Base-by-base conservation (phyloP, 1,140 invertebrate species). In the Atopsyche davidsoni region DNA sequence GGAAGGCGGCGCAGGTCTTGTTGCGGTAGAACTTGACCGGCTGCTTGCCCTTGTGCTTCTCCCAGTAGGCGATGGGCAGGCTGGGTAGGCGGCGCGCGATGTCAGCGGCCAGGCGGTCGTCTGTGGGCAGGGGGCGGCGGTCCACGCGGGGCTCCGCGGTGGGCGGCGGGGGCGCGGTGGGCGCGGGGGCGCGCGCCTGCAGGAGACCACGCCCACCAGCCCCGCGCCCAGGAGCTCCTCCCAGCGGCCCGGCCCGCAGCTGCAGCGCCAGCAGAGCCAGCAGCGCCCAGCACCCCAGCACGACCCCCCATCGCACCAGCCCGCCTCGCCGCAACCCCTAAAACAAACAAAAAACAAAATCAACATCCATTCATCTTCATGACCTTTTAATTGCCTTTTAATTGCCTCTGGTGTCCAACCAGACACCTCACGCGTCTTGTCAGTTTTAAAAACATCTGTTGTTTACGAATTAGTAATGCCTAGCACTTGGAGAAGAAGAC, bases 11-110 rank as follows among this genome's bases (percentile, higher is more conserved):
- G 67, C 87, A 92, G 41, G 80, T 82, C 46, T 81, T 81, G 61
- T 86, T 85, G 46, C 83, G 82, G 52, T 79, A 82, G 62, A 77
- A 85, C 51, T 83, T 81, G 3, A 65, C 66, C 56, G 64, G 63
- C 55, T 79, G 79, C 70, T 84, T 78, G 59, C 88, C 85, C 60
- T 83, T 86, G 59, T 85, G 81, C 47, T 81, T 81, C 59, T 81
- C 82, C 87, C 88, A 91, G 64, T 88, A 90, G 34, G 79, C 77
- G n/a, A 90, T 80, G 0, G 89, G 89, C 3, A 92, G 66, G 53
- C 86, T 89, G 2, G 88, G 87, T 56, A 90, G 74, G 16, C 81
- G 73, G 11, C 80, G 75, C 61, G 87, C 81, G 25, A 89, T 83
- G 57, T 90, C 84, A 9, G 79, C 77, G 18, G 91, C 79, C 22